Evolutionary conservation across 1,140 invertebrate genomes (phyloP), one percentile per base, ranked within the genome.

Genomic region (Heliconius hewitsoni): DNA sequence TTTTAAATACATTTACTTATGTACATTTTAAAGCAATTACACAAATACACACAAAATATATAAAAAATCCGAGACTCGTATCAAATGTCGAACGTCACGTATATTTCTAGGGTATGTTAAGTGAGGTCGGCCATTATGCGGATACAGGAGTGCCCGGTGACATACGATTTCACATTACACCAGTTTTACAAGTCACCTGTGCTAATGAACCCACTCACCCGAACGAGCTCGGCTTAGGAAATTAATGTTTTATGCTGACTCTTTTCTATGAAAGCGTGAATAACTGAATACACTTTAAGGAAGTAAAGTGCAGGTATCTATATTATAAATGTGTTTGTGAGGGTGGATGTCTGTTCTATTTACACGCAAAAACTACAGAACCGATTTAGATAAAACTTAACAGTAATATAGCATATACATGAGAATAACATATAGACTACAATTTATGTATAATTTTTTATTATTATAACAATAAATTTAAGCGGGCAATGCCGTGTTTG

Each of bases 181-280:
- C 71, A 74, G 80, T 78, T 81, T 76, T 88, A 89, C 91, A 93
- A 91, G 90, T 93, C 90, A 93, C 90, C 88, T 90, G 89, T 74
- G 83, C 84, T 93, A 92, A 92, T 91, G 90, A 91, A 90, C 85
- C 85, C 87, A 91, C 86, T 91, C 86, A 87, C 80, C 77, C 84
- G 82, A 84, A 85, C 81, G 73, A 73, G 30, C 57, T 70, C 30
- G 60, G 60, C 70, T 50, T 55, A 72, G 60, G 55, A 85, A 87
- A 86, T 89, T 84, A 86, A 85, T 84, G 23, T 79, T 88, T 88
- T 87, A 86, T 87, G 85, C 85, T 88, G 83, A 85, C 85, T 84
- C 86, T 78, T 82, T 66, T 30, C 23, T 66, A 66, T 66, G 27
- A 30, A 66, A 66, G 60, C 60, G 27, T 66, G 60, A 66, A 66